Base-by-base conservation (phyloP, 1,140 invertebrate genomes). In the Batillaria attramentaria region DNA sequence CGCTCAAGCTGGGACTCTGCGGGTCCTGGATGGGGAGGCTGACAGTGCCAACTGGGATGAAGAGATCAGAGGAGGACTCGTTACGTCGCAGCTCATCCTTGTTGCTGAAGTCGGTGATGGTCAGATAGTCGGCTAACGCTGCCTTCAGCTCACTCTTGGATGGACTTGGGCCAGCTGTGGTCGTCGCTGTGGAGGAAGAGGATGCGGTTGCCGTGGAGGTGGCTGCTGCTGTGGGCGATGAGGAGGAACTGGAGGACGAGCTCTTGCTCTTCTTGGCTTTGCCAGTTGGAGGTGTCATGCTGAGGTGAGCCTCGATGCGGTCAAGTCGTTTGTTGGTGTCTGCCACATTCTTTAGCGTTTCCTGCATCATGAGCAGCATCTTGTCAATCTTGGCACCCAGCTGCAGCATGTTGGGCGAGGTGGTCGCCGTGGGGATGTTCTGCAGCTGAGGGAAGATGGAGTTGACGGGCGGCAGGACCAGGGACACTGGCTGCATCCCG, bases 81-180 rank as follows among this genome's bases (percentile, higher is more conserved):
- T 68, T 75, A 50, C 80, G 77, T 41, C 76, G 76, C 33, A 81
- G 76, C 35, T 81, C 80, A 57, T 81, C 80, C 16, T 77, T 79
- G 31, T 78, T 78, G 33, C 72, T 81, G 73, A 79, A 81, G n/a
- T 81, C 80, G 10, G 80, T 79, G 68, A 81, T 81, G 62, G 80
- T 81, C n/a, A 81, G 77, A 68, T 81, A 81, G 68, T 65, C 74
- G 35, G 80, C 78, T 35, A 81, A 39, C 4, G 80, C 80, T 41
- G 80, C 80, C 35, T 79, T 81, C 35, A 81, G 77, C 6, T 72
- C 78, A 39, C 70, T 78, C 54, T 81, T 81, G 16, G 73, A 79
- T n/a, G 54, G 72, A 57, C 43, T 41, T 20, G 80, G 39, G 50
- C 74, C 72, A 54, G 72, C 39, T 42, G 37, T 24, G 35, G 69